Base-by-base conservation (phyloP, 2,888 invertebrate genomes). In the Acleris literana region DNA sequence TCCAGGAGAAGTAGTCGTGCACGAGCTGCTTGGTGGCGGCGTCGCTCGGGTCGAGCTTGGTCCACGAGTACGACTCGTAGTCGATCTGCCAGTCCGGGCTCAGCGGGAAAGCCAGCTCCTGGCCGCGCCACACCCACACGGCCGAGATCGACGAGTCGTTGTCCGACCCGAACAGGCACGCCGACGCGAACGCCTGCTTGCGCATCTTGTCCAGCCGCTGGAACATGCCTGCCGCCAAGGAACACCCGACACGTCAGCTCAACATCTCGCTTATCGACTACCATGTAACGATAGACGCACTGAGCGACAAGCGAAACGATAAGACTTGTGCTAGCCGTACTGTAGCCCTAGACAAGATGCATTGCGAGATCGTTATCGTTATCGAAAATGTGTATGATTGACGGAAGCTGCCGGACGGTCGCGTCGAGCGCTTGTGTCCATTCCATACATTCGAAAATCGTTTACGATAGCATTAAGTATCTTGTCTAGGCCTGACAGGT, bases 151-250 rank as follows among this genome's bases (percentile, higher is more conserved):
- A 94, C 84, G 96, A 98, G 92, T 98, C 94, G 88, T 97, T 96
- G 92, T 99, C 98, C 60, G 94, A 94, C 29, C 99, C 99, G 88
- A 99, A 99, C 69, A 99, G 94, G 82, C 97, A 97, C 75, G 97
- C 95, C 13, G 98, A 99, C 63, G 97, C 98, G 88, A 99, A 99
- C 2, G 98, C 97, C 84, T 97, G 95, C 93, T 99, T 99, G 78
- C 99, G 95, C 97, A 99, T 96, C 93, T 99, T 99, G 83, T 99
- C 99, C 77, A 99, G 92, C 71, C 99, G 96, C 93, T 99, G 99
- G 94, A 95, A 99, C 99, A 99, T 99, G 76, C 99, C 98, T 96
- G 86, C 54, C 6, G n/a, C 1, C 43, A 25, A 44, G 17, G 55
- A 43, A 59, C 5, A 5, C 3, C 46, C 6, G 1, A 6, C 46